Base-by-base conservation (phyloP, 2,888 invertebrate genomes). In the Gastrophysa polygoni region DNA sequence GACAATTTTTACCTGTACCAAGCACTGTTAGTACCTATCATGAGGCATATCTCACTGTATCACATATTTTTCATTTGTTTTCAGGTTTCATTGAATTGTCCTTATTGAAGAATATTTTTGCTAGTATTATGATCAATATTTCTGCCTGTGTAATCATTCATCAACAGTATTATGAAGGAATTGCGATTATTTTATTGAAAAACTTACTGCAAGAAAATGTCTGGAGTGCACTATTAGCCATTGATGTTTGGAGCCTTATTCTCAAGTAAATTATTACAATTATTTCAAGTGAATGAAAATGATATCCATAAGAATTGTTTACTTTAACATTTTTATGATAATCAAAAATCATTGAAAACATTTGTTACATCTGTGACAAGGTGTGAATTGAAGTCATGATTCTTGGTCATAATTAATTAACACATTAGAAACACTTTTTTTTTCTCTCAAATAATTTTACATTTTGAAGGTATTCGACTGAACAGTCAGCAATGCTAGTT, bases 241-340 rank as follows among this genome's bases (percentile, higher is more conserved):
- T 69, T 16, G 79, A 79, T 51, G 59, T 76, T 51, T 79, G 75
- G 75, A 67, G 67, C 57, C 68, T 75, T 44, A 64, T 77, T 60
- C 63, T 73, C 28, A 71, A 72, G 79, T 79, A 72, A 67, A 44
- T 20, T 52, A 17, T n/a, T n/a, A n/a, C n/a, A n/a, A n/a, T n/a
- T n/a, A n/a, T n/a, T n/a, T n/a, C n/a, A n/a, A n/a, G n/a, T n/a
- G n/a, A n/a, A n/a, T n/a, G n/a, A n/a, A n/a, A n/a, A n/a, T n/a
- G n/a, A n/a, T n/a, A n/a, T n/a, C n/a, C 14, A 14, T n/a, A 38
- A 38, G 3, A n/a, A 24, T 24, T 38, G 38, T 38, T 38, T 38
- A 14, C 1, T n/a, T 38, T n/a, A 38, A 38, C 14, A 14, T 38
- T 38, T 1, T 14, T 3, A 14, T 38, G 11, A 2, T 38, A n/a